Evolutionary conservation across 2,888 invertebrate species (phyloP), one percentile per base, ranked within the genome.

Genomic region (Callosobruchus maculatus): DNA sequence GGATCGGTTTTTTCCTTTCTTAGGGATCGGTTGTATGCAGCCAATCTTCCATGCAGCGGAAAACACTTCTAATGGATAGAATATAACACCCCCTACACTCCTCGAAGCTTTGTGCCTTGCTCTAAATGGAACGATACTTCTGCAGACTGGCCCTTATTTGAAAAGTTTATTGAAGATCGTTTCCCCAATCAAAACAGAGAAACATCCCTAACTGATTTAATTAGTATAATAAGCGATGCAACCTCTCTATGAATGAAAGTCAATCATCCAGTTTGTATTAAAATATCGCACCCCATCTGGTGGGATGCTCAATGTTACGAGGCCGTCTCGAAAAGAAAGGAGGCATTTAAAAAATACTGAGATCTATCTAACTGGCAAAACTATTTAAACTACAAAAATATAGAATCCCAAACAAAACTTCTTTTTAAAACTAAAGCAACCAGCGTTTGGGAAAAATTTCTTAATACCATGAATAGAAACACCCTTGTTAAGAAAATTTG

Each of bases 121-220:
- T 70, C 67, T 7, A 73, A 73, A 73, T 73, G 70, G 71, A 73
- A 71, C 68, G 21, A 70, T 26, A 67, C 9, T 21, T 73, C 67
- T 21, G 71, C 71, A 73, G 71, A 67, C 67, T 71, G 71, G 71
- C 22, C 66, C 21, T n/a, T 67, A 26, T 73, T 71, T 70, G 20
- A 2, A 67, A 4, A n/a, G 20, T 9, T 67, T 9, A 22, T 71
- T 20, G 13, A 20, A 13, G 2, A 70, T 22, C 70, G n/a, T 9
- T 9, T 67, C 9, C 9, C 9, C 2, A 67, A 67, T 67, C 67
- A 67, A 67, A 21, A 67, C 9, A 67, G 9, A 4, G 67, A n/a
- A 5, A 67, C 21, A 21, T 9, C 67, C 9, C n/a, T 67, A 20
- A 5, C 3, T 67, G 2, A 67, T 3, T 3, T 67, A 20, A 67